These are phyloP conservation scores for Amphiprion percula DNA, from an alignment of 2,113 vertebrate species.

Conservation along the genomic window DNA sequence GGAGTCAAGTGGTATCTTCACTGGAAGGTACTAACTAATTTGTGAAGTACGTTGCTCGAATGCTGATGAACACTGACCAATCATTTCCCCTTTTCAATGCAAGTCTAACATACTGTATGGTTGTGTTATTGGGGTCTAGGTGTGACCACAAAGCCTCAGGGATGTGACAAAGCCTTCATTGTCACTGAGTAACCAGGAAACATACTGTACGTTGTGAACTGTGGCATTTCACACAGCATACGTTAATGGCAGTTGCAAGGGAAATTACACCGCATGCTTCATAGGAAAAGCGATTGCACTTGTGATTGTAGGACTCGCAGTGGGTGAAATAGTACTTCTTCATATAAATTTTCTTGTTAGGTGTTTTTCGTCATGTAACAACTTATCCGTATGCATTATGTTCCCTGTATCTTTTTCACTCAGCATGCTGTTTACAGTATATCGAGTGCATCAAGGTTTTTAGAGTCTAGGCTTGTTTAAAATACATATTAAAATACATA, in stretches of 20 bases:
- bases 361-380: not conserved
- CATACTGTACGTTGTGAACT: not conserved
- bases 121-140: too few relatives aligned
- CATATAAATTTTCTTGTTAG: not conserved
- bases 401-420: not conserved
- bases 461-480: not conserved
- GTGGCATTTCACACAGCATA: constrained; percentile 25
- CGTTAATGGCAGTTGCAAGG: constrained; percentile 11
- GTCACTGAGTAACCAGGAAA: not conserved
- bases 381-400: not conserved
- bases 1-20: too few relatives aligned
- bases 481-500: constrained; percentile 10
- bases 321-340: not conserved
- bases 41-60: too few relatives aligned
- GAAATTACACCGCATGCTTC: constrained; percentile 9
- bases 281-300: not conserved
- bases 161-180: not conserved
- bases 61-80: too few relatives aligned
- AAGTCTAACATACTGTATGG: too few relatives aligned
- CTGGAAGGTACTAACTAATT: too few relatives aligned
- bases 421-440: not conserved
- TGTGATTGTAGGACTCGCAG: not conserved
- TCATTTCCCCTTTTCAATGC: too few relatives aligned
- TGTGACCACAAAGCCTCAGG: too few relatives aligned
- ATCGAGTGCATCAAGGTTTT: not conserved